Conservation (phyloP, 2,113 vertebrate species). For the Balaenoptera acutorostrata region DNA sequence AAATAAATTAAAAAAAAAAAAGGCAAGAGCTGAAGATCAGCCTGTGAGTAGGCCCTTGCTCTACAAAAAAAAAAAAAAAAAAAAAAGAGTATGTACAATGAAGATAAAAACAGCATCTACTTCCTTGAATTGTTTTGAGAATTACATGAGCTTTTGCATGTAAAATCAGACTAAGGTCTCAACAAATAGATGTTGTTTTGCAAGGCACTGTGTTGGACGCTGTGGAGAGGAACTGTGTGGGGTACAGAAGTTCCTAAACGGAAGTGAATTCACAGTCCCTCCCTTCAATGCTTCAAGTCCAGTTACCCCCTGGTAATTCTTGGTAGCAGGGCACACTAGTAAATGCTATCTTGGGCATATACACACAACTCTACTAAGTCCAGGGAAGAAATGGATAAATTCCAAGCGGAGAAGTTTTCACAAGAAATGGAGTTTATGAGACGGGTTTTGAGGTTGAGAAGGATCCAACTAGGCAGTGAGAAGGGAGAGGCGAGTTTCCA, state of each 20-base stretch:
- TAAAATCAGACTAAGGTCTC: not conserved
- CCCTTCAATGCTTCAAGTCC: not conserved
- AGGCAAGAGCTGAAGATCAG: no score
- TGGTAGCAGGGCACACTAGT: not conserved
- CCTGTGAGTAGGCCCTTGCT: no score
- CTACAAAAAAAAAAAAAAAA: no score
- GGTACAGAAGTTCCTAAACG: not conserved
- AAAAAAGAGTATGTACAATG: not conserved
- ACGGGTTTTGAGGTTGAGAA: not conserved
- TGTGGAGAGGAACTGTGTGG: accelerated
- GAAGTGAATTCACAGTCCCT: not conserved
- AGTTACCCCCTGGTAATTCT: not conserved
- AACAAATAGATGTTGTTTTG: not conserved
- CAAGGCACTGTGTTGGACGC: no score
- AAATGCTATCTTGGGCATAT: not conserved
- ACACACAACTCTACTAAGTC: not conserved
- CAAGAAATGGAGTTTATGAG: not conserved
- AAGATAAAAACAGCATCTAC: not conserved
- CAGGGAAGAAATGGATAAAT: not conserved
- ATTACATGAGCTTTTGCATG: not conserved
- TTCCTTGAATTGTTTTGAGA: not conserved
- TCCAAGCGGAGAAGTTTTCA: not conserved
- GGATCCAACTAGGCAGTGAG: not conserved
- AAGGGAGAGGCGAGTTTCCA: no score
- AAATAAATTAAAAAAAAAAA: no score